Evolutionary conservation across 2,113 vertebrate species (phyloP).

Genomic region (Sturnus vulgaris): DNA sequence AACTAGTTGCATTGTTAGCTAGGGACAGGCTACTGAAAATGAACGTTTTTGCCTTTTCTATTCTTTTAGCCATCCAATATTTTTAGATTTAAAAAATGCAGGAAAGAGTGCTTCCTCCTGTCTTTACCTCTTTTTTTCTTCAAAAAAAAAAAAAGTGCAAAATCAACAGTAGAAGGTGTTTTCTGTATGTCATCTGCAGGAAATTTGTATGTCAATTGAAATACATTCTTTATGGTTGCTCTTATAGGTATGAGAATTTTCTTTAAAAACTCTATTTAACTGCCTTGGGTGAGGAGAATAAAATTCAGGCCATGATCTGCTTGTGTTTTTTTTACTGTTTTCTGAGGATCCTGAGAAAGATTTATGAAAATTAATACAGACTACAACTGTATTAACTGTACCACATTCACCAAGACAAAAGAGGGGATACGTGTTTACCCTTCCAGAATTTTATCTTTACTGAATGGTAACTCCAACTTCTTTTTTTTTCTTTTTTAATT

Average conservation of each 20-base stretch:
- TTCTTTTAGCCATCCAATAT: not conserved
- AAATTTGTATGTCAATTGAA: not conserved
- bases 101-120: not conserved
- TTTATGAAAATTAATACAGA: not conserved
- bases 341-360: not conserved
- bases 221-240: not conserved
- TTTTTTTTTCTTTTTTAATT: not conserved
- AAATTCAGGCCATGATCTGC: not conserved
- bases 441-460: not conserved
- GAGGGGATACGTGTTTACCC: not conserved
- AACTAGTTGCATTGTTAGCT: not conserved
- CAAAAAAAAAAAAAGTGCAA: not conserved
- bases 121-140: not conserved
- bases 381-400: not conserved
- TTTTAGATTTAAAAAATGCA: not conserved
- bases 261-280: not conserved
- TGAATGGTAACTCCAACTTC: not conserved
- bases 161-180: not conserved
- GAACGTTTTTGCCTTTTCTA: not conserved
- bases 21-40: not conserved
- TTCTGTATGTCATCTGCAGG: not conserved
- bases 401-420: not conserved
- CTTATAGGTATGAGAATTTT: not conserved
- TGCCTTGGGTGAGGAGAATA: not conserved
- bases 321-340: not conserved